Evolutionary conservation across 2,888 invertebrate species (phyloP), one percentile per base, ranked within the genome.

Genomic region (Trisateles emortualis): DNA sequence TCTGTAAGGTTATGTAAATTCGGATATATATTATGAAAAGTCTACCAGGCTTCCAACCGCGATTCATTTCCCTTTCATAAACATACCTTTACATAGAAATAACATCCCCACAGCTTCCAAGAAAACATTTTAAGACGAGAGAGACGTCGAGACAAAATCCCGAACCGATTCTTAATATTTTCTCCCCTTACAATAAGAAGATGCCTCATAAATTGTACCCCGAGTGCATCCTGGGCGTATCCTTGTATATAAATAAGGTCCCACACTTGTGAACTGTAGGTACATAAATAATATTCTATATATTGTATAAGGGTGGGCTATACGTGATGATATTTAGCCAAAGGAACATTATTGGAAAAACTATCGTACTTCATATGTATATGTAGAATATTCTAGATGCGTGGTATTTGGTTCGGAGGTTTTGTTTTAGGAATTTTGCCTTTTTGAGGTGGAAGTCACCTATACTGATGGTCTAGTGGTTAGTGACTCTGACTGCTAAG

Each of bases 161-260:
- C 26, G 9, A 26, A 26, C 3, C 26, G 2, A 41, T 46, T 17
- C n/a, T 16, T 42, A 52, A 36, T 47, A 47, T 32, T 30, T 11
- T 17, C 38, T 38, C 47, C 52, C 47, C 30, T 38, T 33, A 40
- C 17, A 24, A n/a, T 24, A 22, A 6, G 13, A 22, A 42, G 11
- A 46, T 24, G 19, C 3, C 29, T 22, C 32, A 52, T 52, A 52
- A 52, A 52, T 52, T 10, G 16, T 32, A 22, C 29, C n/a, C 2
- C 38, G 38, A 42, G 38, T 47, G 52, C 47, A 52, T 52, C 35
- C 42, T 47, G 47, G 52, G 52, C 42, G 52, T 52, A 9, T 32
- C 22, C 30, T 26, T 32, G 47, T 47, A n/a, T 19, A 42, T 46
- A 52, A 52, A 52, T 52, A 47, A 26, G 45, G 44, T 43, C 24